Evolutionary conservation across 2,113 vertebrate species (phyloP), one percentile per base, ranked within the genome.

Genomic region (Furnarius figulus): DNA sequence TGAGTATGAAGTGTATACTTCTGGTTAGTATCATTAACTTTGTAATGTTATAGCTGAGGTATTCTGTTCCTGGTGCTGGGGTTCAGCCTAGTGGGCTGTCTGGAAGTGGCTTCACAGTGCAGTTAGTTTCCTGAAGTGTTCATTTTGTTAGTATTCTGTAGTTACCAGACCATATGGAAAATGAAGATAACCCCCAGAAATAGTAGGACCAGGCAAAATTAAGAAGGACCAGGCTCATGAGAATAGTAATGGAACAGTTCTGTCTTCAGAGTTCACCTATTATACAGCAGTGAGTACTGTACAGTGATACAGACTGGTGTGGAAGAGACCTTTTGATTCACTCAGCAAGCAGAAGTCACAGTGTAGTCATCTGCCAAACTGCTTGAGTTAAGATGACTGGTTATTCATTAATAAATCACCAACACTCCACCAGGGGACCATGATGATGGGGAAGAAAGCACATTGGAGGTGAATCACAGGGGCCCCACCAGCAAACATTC

Each of bases 381-480:
- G 55, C 39, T 80, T 0, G 21, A 59, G 35, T 89, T 85, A 28
- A 81, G 71, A 75, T 90, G 87, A 85, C 9, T 39, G 71, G 47
- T 55, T 14, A 11, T 62, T 49, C 58, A 35, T 61, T 87, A 86
- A 76, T 97, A 93, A 97, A 85, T 97, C 94, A 96, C 85, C 80
- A 53, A 2, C 8, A 6, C 53, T 89, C 75, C 75, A 78, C 85
- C 91, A 72, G 78, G 87, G 85, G 95, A 94, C 93, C 21, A 2
- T 4, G 58, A 27, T 55, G 79, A 84, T 85, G 79, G 21, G 52
- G 90, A 87, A 84, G 75, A 80, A 90, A 90, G 68, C 40, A 3
- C 6, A 15, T 20, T 89, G 61, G 77, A 95, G 61, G 77, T 97
- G 96, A 95, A 79, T 97, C 96, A 97, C 80, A 80, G 9, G 61